Base-by-base conservation (phyloP, 1,140 invertebrate genomes). In the Drosophila yakuba region DNA sequence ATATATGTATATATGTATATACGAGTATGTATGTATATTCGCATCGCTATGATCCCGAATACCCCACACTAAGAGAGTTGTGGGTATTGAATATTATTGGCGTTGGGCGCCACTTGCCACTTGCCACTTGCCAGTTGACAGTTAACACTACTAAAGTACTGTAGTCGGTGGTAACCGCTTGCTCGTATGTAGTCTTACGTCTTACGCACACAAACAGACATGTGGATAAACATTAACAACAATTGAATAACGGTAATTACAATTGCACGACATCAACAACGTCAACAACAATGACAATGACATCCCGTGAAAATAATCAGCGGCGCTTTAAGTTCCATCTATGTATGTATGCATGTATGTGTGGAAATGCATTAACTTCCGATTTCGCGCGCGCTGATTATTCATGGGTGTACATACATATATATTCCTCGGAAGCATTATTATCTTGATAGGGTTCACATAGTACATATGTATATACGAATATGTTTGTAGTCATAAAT, bases 181-280 rank as follows among this genome's bases (percentile, higher is more conserved):
- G 57, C 51, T 58, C n/a, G 63, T 28, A 44, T 72, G 60, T 80
- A 78, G 80, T 82, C 74, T 78, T 78, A 45, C 39, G 48, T 58
- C 28, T 25, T 64, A 44, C 14, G n/a, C 48, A 51, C 48, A 38
- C 50, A 54, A 52, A 52, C 66, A 69, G 54, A 59, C 51, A 58
- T 52, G 44, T 68, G 54, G 39, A 50, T 50, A 76, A 57, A 77
- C 74, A 69, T 69, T 69, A 76, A 80, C 72, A 79, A 84, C 80
- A 83, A 72, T 83, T 64, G 72, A 79, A 75, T 75, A 82, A 78
- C 83, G 77, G 85, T 76, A 88, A 78, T 85, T 80, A 80, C 68
- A 72, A 72, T 71, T 69, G 67, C 58, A 83, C 63, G 67, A 67
- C 52, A 57, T 76, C 60, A 67, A 74, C 69, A 80, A 63, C 15